Percentiles rank a stretch among this genome's conserved stretches.
Evolutionary conservation across 2,888 invertebrate species (phyloP).

Genomic region (Cactoblastis cactorum): DNA sequence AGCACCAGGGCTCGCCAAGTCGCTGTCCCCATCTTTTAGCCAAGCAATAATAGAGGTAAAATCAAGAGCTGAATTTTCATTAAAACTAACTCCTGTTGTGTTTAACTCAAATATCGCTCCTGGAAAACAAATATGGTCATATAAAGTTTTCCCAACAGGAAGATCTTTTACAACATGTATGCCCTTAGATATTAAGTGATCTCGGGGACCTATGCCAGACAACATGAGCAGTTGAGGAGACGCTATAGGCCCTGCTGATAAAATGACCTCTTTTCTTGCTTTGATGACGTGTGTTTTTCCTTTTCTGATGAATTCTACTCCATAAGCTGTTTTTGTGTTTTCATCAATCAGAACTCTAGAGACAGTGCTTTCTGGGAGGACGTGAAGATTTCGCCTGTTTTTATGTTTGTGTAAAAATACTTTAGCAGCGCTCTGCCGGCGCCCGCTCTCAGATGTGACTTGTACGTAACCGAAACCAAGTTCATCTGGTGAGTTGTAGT

Average conservation of each 20-base stretch:
- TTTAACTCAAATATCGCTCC: conserved; percentile 66
- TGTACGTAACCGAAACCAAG: conserved; percentile 84
- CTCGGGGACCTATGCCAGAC: conserved; percentile 83
- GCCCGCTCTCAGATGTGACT: conserved; percentile 78
- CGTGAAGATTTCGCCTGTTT: conserved; percentile 82
- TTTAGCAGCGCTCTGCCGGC: conserved; percentile 82
- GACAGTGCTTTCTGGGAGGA: conserved; percentile 81
- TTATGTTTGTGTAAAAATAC: conserved; percentile 81
- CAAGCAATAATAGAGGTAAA: conserved; percentile 41
- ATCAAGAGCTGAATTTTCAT: conserved; percentile 37
- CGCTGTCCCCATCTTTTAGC: conserved; percentile 62
- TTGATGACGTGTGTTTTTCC: conserved; percentile 63
- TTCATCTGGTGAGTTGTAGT: conserved; percentile 82
- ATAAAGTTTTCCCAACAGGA: conserved; percentile 83
- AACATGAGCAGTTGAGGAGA: conserved; percentile 94
- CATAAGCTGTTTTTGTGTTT: conserved; percentile 81
- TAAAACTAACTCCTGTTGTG: conserved; percentile 50
- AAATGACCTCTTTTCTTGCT: conserved; percentile 88
- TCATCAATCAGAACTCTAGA: conserved; percentile 83
- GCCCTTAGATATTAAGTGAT: conserved; percentile 72
- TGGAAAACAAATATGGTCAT: conserved; percentile 81
- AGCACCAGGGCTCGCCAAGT: conserved; percentile 78
- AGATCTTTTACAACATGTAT: conserved; percentile 81
- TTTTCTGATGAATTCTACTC: conserved; percentile 82
- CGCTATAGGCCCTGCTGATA: conserved; percentile 92